Conservation (phyloP, 2,113 vertebrate species). For the Tauraco erythrolophus region DNA sequence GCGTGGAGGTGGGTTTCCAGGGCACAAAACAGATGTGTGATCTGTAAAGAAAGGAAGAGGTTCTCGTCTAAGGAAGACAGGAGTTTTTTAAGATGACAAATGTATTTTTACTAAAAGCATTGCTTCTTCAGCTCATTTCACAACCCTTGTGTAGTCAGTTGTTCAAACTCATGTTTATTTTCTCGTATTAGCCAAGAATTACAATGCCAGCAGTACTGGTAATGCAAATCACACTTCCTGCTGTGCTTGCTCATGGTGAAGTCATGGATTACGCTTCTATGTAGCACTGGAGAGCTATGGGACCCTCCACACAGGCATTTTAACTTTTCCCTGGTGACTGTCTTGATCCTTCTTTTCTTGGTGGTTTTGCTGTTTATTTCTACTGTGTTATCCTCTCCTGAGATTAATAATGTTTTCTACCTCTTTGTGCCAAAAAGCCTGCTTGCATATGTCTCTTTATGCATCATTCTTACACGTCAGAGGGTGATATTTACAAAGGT, state of each 20-base stretch:
- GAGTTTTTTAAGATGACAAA: neutral
- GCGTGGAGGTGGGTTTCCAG: rapidly evolving
- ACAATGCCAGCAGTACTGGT: neutral
- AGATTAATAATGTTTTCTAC: neutral
- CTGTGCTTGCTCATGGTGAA: neutral
- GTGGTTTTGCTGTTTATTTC: neutral
- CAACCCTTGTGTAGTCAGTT: neutral
- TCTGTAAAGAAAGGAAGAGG: neutral
- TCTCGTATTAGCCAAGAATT: neutral
- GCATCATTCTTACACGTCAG: neutral
- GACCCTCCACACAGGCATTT: neutral
- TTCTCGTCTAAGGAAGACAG: neutral
- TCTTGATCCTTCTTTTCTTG: neutral
- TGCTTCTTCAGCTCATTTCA: neutral
- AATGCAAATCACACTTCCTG: neutral
- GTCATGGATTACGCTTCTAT: too few species aligned
- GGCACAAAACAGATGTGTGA: neutral
- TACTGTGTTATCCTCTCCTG: neutral
- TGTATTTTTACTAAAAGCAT: neutral
- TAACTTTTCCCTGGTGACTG: neutral
- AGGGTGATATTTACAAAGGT: neutral
- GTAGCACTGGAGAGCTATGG: neutral
- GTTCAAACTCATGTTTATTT: neutral
- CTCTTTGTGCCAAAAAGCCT: neutral
- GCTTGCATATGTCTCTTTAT: neutral